These are phyloP conservation scores for Melolontha melolontha DNA, from an alignment of 2,888 invertebrate genomes.

Conservation along the genomic window DNA sequence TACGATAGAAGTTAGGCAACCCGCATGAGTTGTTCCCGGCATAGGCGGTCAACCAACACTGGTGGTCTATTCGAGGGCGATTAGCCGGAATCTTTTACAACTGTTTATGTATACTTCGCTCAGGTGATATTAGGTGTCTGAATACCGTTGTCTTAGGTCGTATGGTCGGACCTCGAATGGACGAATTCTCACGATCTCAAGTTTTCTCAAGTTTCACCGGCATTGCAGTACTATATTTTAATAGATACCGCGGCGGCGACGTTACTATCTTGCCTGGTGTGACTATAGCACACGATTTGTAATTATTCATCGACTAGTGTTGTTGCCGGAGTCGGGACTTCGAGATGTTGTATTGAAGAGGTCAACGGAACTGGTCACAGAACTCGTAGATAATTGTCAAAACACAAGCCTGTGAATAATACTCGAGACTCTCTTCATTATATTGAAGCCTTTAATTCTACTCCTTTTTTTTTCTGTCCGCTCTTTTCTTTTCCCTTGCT, in stretches of 20 bases:
- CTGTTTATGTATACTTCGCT: slow-evolving; percentile 52
- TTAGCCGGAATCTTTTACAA: slow-evolving; percentile 50
- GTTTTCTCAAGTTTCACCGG: slow-evolving; percentile 15
- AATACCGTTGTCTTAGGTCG: slow-evolving; percentile 54
- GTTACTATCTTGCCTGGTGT: slow-evolving; percentile 43
- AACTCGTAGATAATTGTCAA: slow-evolving; percentile 41
- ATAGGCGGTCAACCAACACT: slow-evolving; percentile 7
- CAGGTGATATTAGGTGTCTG: slow-evolving; percentile 54
- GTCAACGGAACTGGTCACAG: slow-evolving; percentile 43
- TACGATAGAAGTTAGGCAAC: slow-evolving; percentile 26
- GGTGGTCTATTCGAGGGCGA: slow-evolving; percentile 47
- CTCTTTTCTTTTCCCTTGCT: background rate
- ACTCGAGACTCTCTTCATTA: slow-evolving; percentile 2
- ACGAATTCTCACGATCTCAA: slow-evolving; percentile 55
- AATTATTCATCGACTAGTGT: slow-evolving; percentile 47
- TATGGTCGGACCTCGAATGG: slow-evolving; percentile 51
- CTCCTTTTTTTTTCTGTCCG: slow-evolving; percentile 2
- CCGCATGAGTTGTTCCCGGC: slow-evolving; percentile 16
- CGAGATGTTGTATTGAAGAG: slow-evolving; percentile 22
- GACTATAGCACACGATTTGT: slow-evolving; percentile 53
- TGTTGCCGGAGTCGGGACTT: too few species aligned
- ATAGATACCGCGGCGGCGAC: slow-evolving; percentile 48
- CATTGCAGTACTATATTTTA: slow-evolving; percentile 53
- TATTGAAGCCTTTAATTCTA: slow-evolving; percentile 13
- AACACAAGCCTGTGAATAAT: slow-evolving; percentile 38